Percentiles rank a stretch among this genome's conserved stretches.
Evolutionary conservation across 2,797 vertebrate species (phyloP).

Genomic region (Sebastes wilsoni): DNA sequence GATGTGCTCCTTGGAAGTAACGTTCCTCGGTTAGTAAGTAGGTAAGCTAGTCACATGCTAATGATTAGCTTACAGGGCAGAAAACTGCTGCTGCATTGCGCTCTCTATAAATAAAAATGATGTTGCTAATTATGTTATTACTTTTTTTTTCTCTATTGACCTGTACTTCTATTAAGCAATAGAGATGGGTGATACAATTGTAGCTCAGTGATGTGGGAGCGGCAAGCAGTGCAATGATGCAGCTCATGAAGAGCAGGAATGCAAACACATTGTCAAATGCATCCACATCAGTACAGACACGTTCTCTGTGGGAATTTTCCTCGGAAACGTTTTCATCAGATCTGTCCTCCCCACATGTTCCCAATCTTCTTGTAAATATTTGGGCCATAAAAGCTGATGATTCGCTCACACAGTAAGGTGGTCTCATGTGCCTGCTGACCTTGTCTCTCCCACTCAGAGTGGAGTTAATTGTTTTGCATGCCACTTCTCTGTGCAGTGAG

Average conservation of each 20-base stretch:
- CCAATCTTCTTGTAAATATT: neutral
- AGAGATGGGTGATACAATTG: neutral
- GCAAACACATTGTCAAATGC: neutral
- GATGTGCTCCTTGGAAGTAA: neutral
- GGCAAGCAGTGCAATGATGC: neutral
- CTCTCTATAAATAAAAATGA: neutral
- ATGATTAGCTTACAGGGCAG: neutral
- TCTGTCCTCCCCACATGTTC: neutral
- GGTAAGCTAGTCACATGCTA: too few species aligned
- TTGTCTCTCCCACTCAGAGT: slow-evolving; percentile 14
- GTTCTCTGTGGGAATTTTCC: neutral
- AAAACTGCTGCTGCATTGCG: neutral
- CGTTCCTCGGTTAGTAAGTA: neutral
- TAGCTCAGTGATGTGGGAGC: neutral
- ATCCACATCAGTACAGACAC: neutral
- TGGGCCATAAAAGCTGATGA: neutral
- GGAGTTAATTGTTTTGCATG: slow-evolving; percentile 14
- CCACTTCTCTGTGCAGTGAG: neutral
- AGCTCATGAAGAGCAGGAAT: slow-evolving; percentile 1
- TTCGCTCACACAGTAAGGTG: neutral
- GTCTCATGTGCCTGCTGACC: slow-evolving; percentile 16
- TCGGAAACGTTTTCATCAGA: neutral
- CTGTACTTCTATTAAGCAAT: neutral
- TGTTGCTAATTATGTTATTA: neutral
- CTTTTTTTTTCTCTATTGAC: neutral